phyloP scores from a whole-genome alignment of 2,797 vertebrate genomes.

The Ptychobarbus kaznakovi region DNA sequence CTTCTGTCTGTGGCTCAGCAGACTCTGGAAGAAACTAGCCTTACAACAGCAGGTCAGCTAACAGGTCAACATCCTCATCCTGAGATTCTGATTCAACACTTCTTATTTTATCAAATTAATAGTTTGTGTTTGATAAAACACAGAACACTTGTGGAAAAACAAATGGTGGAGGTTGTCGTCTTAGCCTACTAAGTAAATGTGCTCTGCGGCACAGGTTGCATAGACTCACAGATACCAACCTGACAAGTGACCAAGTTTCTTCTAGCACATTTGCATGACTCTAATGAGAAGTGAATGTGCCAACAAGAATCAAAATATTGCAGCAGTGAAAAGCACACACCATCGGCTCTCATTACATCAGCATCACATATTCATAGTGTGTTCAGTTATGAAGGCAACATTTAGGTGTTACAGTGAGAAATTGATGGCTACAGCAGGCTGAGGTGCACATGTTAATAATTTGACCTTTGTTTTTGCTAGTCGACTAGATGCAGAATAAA shows the following conservation, averaged over 20 bases:
- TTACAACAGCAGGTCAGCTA: constrained; percentile 72
- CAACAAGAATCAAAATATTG: neutral
- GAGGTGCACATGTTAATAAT: neutral
- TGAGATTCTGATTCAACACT: neutral
- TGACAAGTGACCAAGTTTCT: constrained; percentile 1
- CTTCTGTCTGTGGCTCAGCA: constrained; percentile 79
- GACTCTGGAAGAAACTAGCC: constrained; percentile 77
- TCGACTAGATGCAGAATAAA: neutral
- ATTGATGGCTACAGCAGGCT: neutral
- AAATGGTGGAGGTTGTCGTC: neutral
- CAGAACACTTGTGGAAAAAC: neutral
- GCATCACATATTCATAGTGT: neutral
- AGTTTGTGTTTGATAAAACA: neutral
- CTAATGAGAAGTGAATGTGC: neutral
- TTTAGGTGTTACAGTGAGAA: neutral
- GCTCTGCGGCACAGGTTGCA: neutral
- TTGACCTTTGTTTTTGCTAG: neutral
- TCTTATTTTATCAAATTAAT: neutral
- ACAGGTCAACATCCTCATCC: constrained; percentile 1
- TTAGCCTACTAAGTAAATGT: neutral
- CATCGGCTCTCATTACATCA: constrained; percentile 19
- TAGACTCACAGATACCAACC: neutral
- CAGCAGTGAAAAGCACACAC: neutral
- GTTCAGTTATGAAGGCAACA: constrained; percentile 5
- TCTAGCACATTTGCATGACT: neutral